Conservation (phyloP, 1,140 invertebrate species). For the Temnothorax curvispinosus region DNA sequence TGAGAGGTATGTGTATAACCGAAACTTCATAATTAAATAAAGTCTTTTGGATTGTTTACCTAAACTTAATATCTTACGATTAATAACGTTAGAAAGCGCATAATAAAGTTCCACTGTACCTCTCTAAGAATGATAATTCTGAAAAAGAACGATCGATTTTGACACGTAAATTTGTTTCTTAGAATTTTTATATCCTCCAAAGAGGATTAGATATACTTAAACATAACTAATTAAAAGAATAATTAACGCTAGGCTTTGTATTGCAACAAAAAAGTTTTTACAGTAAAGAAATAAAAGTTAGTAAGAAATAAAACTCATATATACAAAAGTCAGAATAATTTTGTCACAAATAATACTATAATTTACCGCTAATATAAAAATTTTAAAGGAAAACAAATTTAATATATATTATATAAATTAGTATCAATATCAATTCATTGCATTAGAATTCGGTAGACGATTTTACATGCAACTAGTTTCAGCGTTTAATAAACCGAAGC, state of each 20-base stretch:
- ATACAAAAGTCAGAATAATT: not conserved
- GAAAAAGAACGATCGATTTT: not conserved
- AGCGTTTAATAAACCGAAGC: not conserved
- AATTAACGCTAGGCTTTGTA: not conserved
- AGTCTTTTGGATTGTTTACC: not conserved
- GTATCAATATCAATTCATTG: not conserved
- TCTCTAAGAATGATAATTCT: not conserved
- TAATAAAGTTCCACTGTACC: not conserved
- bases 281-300: not conserved
- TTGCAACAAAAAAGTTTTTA: constrained; percentile 2
- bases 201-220: not conserved
- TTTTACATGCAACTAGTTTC: not conserved
- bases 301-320: constrained; percentile 1
- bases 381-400: constrained; percentile 7
- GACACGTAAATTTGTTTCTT: constrained; percentile 1
- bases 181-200: not conserved
- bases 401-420: not conserved
- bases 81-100: not conserved
- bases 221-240: not conserved
- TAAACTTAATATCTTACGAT: not conserved
- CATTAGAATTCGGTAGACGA: not conserved
- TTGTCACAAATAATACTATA: not conserved
- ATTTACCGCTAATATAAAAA: not conserved
- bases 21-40: not conserved
- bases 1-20: not conserved